phyloP scores from a whole-genome alignment of 2,797 vertebrate genomes.

The Etheostoma nigrum region DNA sequence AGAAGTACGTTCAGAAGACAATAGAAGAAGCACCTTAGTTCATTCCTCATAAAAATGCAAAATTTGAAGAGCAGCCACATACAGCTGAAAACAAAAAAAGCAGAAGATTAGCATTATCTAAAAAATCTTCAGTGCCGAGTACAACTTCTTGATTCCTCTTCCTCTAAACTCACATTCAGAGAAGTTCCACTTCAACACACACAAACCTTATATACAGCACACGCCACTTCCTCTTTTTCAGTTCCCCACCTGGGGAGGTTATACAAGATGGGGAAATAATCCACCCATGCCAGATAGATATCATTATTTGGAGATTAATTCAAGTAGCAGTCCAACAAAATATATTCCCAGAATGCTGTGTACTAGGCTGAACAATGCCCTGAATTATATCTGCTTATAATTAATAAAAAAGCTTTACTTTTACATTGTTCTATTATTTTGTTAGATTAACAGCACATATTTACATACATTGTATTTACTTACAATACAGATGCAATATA shows the following conservation, averaged over 20 bases:
- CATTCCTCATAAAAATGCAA: conserved; percentile 69
- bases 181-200: conserved; percentile 45
- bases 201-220: conserved; percentile 8
- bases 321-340: background rate
- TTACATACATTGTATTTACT: no score
- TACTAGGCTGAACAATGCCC: no score
- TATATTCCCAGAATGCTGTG: no score
- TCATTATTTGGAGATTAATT: background rate
- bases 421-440: no score
- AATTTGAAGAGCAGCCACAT: conserved; percentile 63
- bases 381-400: no score
- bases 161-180: conserved; percentile 57
- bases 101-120: conserved; percentile 52
- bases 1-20: conserved; percentile 66
- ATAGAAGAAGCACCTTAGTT: conserved; percentile 67
- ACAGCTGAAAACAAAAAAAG: conserved; percentile 61
- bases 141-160: conserved; percentile 71
- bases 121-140: background rate
- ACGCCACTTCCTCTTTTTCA: conserved; percentile 73
- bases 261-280: background rate
- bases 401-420: no score
- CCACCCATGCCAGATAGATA: background rate
- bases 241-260: conserved; percentile 57
- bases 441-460: no score
- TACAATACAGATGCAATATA: no score